These are phyloP conservation scores for Cerceris ruficornis DNA, from an alignment of 2,888 invertebrate genomes.

Conservation along the genomic window DNA sequence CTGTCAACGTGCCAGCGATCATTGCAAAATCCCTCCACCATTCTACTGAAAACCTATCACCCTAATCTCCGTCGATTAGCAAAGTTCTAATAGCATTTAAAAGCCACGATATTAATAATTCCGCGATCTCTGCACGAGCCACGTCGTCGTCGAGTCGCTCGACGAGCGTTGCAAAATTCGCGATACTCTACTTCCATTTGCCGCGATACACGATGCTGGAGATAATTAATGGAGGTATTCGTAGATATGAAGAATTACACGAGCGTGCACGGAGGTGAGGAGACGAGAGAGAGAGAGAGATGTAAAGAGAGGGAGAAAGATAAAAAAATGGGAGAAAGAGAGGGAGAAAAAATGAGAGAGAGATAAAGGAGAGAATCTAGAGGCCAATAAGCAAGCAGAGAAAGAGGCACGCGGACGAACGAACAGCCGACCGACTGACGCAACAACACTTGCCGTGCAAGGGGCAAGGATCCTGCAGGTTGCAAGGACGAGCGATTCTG, in stretches of 20 bases:
- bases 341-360: background rate
- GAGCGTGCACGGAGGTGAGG: background rate
- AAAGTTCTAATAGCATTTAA: too few species aligned
- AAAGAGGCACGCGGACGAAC: constrained; percentile 45
- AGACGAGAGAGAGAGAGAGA: background rate
- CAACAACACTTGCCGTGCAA: constrained; percentile 60
- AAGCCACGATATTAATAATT: background rate
- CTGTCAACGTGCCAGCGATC: too few species aligned
- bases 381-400: constrained; percentile 10
- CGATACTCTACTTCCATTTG: constrained; percentile 24
- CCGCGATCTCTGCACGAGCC: background rate
- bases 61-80: too few species aligned
- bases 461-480: constrained; percentile 80
- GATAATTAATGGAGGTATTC: constrained; percentile 10
- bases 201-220: constrained; percentile 24
- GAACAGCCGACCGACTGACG: constrained; percentile 55
- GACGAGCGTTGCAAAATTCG: constrained; percentile 28
- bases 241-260: constrained; percentile 6
- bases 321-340: too few species aligned
- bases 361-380: background rate
- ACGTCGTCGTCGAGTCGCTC: background rate
- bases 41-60: too few species aligned
- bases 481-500: constrained; percentile 78
- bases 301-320: background rate
- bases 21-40: too few species aligned